phyloP scores from a whole-genome alignment of 23 tunicate genomes.

The Styela clava region DNA sequence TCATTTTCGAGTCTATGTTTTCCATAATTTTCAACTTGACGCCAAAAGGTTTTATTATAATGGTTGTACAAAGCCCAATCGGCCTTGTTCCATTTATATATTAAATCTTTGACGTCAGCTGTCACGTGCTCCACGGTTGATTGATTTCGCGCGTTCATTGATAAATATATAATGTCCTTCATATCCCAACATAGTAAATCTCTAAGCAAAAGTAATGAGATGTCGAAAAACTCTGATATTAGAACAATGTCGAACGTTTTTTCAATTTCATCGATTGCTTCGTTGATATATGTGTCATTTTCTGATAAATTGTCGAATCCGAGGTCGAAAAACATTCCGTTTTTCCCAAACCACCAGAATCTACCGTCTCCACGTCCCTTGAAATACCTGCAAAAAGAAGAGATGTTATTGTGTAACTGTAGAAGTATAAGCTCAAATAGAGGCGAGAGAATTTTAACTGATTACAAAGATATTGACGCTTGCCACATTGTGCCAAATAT shows the following conservation, averaged over 20 bases:
- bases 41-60: slow-evolving; percentile 73
- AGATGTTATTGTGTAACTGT: too few species aligned
- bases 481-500: too few species aligned
- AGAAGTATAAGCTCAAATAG: too few species aligned
- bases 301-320: slow-evolving; percentile 52
- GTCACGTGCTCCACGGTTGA: background rate
- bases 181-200: slow-evolving; percentile 53
- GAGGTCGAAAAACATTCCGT: slow-evolving; percentile 57
- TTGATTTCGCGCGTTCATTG: slow-evolving; percentile 37
- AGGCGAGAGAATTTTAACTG: too few species aligned
- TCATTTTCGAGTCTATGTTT: slow-evolving; percentile 36
- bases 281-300: slow-evolving; percentile 34
- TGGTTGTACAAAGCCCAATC: slow-evolving; percentile 36
- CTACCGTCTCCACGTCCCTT: slow-evolving; percentile 15
- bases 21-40: slow-evolving; percentile 45
- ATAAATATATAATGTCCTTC: slow-evolving; percentile 35
- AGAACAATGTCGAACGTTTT: slow-evolving; percentile 49
- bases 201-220: slow-evolving; percentile 49
- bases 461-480: too few species aligned
- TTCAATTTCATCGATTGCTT: slow-evolving; percentile 40
- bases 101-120: background rate
- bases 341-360: slow-evolving; percentile 78
- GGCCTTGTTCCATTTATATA: slow-evolving; percentile 53
- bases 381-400: slow-evolving; percentile 64
- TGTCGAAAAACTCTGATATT: slow-evolving; percentile 63